Conservation (phyloP, 1,140 invertebrate genomes). For the Aphidius ervi region DNA sequence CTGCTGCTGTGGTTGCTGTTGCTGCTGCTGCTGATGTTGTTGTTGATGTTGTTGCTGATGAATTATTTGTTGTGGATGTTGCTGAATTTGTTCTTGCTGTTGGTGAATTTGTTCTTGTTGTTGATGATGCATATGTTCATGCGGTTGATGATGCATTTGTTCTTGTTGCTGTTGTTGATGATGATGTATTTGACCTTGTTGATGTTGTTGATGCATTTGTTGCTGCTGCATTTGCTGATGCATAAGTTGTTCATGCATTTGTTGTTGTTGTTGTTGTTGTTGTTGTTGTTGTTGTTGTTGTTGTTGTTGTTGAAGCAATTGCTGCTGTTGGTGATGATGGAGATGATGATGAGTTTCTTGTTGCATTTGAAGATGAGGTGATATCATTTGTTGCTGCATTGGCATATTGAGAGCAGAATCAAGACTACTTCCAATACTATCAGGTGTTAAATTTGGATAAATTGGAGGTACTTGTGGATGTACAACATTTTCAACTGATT, state of each 20-base stretch:
- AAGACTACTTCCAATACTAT: constrained; percentile 26
- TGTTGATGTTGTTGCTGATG: constrained; percentile 13
- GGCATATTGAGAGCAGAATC: constrained; percentile 16
- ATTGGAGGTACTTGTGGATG: constrained; percentile 4
- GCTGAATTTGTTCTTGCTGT: constrained; percentile 9
- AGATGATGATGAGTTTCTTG: constrained; percentile 3
- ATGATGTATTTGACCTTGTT: background rate
- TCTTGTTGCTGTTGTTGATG: constrained; percentile 6
- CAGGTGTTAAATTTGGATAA: constrained; percentile 29
- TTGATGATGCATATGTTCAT: constrained; percentile 15
- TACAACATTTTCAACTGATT: background rate
- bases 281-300: constrained; percentile 13
- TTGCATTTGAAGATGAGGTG: constrained; percentile 4
- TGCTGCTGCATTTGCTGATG: no score
- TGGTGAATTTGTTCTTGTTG: background rate
- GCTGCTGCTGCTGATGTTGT: constrained; percentile 4
- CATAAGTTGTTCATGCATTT: constrained; percentile 11
- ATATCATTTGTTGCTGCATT: constrained; percentile 7
- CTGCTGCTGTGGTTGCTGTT: no score
- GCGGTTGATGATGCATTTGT: constrained; percentile 6
- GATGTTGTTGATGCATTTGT: constrained; percentile 12
- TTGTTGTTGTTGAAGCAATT: constrained; percentile 21
- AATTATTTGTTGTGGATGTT: constrained; percentile 26
- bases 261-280: constrained; percentile 28
- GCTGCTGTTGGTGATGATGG: constrained; percentile 3